Evolutionary conservation across 2,888 invertebrate species (phyloP).

Genomic region (Metellina segmentata): DNA sequence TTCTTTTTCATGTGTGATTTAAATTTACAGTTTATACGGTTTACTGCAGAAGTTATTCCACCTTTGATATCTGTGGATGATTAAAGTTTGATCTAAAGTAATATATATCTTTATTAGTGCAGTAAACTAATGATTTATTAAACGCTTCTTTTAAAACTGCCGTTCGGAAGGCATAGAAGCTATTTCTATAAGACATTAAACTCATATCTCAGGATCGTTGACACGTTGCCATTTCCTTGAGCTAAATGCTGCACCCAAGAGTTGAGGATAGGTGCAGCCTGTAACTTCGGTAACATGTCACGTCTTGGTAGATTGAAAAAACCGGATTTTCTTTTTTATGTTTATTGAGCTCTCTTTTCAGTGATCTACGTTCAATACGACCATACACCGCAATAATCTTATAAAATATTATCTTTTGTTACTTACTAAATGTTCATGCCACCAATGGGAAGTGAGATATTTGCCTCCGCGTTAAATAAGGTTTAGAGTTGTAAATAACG

Average conservation of each 20-base stretch:
- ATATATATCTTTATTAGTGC: neutral
- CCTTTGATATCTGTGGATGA: neutral
- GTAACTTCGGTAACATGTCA: neutral
- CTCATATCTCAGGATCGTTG: neutral
- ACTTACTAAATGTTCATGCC: neutral
- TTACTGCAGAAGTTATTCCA: neutral
- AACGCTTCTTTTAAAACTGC: neutral
- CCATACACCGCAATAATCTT: neutral
- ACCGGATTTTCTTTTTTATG: conserved; percentile 4
- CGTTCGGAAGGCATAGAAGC: neutral
- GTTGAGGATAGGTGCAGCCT: neutral
- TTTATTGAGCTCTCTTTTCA: neutral
- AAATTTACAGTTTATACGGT: neutral
- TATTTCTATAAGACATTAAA: neutral
- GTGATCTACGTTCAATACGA: neutral
- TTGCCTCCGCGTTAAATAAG: neutral
- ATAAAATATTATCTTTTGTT: neutral
- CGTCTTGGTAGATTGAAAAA: neutral
- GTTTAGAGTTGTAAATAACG: neutral
- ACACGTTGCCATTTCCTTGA: neutral
- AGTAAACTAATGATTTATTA: neutral
- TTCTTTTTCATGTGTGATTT: neutral
- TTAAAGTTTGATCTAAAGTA: neutral
- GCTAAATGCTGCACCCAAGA: conserved; percentile 5
- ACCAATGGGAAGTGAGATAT: neutral